Evolutionary conservation across 2,888 invertebrate genomes (phyloP).

Genomic region (Argynnis bischoffii): DNA sequence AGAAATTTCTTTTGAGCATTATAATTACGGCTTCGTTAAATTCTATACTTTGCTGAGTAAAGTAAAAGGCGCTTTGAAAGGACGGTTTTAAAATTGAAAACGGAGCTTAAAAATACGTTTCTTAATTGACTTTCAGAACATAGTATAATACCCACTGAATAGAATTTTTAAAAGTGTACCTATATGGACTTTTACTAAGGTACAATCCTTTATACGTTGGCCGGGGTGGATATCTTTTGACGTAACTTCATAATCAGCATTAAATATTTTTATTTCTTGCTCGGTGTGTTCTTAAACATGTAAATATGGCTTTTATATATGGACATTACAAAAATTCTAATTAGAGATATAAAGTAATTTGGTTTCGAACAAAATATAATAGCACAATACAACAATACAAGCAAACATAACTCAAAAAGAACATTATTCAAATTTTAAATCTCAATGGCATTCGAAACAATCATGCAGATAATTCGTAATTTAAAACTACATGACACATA

Average conservation of each 20-base stretch:
- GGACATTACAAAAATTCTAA: background rate
- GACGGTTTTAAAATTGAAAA: constrained; percentile 63
- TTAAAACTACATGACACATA: constrained; percentile 64
- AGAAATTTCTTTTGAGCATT: constrained; percentile 65
- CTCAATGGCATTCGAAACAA: constrained; percentile 36
- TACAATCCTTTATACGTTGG: constrained; percentile 23
- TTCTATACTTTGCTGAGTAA: constrained; percentile 65
- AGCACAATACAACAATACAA: background rate
- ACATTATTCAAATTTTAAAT: constrained; percentile 33
- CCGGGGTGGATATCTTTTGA: constrained; percentile 17
- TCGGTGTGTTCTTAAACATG: background rate
- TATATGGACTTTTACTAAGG: constrained; percentile 39
- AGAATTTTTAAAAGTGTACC: constrained; percentile 41
- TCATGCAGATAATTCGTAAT: constrained; percentile 42
- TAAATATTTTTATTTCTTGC: constrained; percentile 17
- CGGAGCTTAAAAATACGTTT: constrained; percentile 56
- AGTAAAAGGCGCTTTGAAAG: constrained; percentile 65
- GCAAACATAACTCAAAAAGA: constrained; percentile 10
- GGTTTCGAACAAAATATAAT: background rate
- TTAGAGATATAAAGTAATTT: background rate
- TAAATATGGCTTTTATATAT: background rate
- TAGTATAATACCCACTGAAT: constrained; percentile 48
- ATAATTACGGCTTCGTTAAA: constrained; percentile 75
- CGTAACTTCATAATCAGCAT: constrained; percentile 6
- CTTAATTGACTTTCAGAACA: constrained; percentile 53